A percentile compares a stretch with the other conserved stretches of the same genome.
phyloP scores from a whole-genome alignment of 2,113 vertebrate species.

The Elgaria multicarinata region DNA sequence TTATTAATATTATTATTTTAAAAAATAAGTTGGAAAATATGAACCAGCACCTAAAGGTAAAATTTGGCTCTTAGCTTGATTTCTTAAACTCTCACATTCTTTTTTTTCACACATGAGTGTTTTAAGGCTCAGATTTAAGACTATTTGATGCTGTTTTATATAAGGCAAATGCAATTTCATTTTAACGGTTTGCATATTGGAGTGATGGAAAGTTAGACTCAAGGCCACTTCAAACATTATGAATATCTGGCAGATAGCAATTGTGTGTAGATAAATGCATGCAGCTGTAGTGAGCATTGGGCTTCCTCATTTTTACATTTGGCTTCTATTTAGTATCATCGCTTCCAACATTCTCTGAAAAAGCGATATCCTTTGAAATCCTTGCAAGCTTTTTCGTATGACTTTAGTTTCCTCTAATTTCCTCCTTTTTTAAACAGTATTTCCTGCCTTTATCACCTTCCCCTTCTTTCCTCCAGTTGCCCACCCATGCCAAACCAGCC shows the following conservation, averaged over 20 bases:
- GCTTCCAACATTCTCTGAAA: background rate
- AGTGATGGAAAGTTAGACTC: background rate
- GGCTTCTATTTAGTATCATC: background rate
- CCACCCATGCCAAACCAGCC: constrained; percentile 43
- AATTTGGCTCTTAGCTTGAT: background rate
- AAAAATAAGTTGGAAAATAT: constrained; percentile 5
- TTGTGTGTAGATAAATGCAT: background rate
- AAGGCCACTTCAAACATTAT: background rate
- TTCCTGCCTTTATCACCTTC: constrained; percentile 55
- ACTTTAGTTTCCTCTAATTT: constrained; percentile 12
- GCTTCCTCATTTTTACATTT: background rate
- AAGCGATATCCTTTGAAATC: constrained; percentile 29
- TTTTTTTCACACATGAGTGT: background rate
- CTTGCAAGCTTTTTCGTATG: constrained; percentile 27
- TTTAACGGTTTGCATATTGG: background rate
- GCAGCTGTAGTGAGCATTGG: background rate
- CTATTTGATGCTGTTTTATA: background rate
- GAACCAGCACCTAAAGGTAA: background rate
- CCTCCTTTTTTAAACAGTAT: constrained; percentile 32
- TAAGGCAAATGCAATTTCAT: background rate
- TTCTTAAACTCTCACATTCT: background rate
- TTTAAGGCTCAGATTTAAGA: background rate
- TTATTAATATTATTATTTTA: background rate
- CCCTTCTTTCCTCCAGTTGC: constrained; percentile 42
- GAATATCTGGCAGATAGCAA: background rate